phyloP scores from a whole-genome alignment of 2,113 vertebrate genomes.

The Chaetura pelagica region DNA sequence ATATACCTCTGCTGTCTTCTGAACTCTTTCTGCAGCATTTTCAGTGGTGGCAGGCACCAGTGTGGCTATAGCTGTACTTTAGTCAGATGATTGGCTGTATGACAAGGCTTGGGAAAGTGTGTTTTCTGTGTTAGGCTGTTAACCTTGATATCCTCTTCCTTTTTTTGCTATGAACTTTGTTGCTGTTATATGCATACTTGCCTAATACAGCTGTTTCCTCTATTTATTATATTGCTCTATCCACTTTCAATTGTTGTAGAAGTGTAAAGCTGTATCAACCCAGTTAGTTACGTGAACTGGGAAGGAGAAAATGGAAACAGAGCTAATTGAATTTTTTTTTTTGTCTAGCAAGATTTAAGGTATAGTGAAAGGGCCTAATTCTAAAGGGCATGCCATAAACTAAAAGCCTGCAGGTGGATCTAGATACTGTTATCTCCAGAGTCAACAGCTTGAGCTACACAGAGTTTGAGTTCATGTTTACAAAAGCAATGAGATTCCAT shows the following conservation, averaged over 20 bases:
- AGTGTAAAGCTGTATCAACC: neutral
- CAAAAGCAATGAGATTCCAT: neutral
- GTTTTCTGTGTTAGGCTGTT: neutral
- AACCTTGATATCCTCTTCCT: neutral
- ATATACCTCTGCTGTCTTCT: neutral
- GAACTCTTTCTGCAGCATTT: fast-evolving
- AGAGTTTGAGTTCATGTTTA: neutral
- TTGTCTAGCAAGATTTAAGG: neutral
- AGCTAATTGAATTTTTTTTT: neutral
- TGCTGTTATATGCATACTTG: fast-evolving
- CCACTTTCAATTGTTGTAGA: neutral
- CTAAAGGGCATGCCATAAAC: neutral
- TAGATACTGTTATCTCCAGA: slow-evolving; percentile 50
- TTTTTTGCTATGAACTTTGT: neutral
- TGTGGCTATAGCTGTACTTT: neutral
- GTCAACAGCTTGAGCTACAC: slow-evolving; percentile 17
- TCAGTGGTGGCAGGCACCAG: neutral
- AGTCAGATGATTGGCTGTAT: neutral
- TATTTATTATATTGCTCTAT: neutral
- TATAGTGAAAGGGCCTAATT: neutral
- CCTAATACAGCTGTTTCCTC: neutral
- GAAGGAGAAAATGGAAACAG: neutral
- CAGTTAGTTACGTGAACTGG: neutral
- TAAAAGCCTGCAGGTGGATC: neutral
- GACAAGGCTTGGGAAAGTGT: neutral